Base-by-base conservation (phyloP, 2,888 invertebrate genomes). In the Sinohyriopsis cumingii region DNA sequence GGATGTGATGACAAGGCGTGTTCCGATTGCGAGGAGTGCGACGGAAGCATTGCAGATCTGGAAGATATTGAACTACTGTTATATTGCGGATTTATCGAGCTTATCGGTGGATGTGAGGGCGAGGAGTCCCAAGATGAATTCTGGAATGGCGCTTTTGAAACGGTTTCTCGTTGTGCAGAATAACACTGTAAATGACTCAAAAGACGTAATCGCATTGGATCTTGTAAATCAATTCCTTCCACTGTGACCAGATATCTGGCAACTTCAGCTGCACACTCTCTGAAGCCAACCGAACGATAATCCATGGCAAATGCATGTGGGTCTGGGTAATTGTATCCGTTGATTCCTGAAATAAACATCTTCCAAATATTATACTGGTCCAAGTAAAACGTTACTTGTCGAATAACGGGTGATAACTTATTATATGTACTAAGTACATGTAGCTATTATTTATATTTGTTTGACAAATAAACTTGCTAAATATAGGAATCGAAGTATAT, bases 101-200 rank as follows among this genome's bases (percentile, higher is more conserved):
- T 80, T 68, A 81, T 76, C 5, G 73, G 64, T 59, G 69, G 66
- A 20, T 76, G 76, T 1, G 80, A 69, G 19, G 81, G 69, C 62
- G 83, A 69, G 19, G 81, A 73, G 53, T 79, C 81, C 85, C 85
- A 85, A 4, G 82, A 70, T 15, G 82, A 75, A 68, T 82, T 83
- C 61, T 83, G 84, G 54, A 86, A 74, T 24, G 83, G 77, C 1
- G 86, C 82, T 69, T 88, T 88, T 60, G 87, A 81, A 7, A 86
- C 86, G 1, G 86, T 83, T 66, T 87, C 85, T 28, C 89, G 65
- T 73, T 89, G 89, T 33, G 88, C 95, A 0, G 95, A 95, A 91
- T 96, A 98, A 90, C 97, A 97, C 88, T 98, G 97, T 59, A 99
- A 92, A 90, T 99, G 98, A 63, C 96, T 95, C 92, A 98, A 94